Base-by-base conservation (phyloP, 2,888 invertebrate species). In the Parnassius orleans region DNA sequence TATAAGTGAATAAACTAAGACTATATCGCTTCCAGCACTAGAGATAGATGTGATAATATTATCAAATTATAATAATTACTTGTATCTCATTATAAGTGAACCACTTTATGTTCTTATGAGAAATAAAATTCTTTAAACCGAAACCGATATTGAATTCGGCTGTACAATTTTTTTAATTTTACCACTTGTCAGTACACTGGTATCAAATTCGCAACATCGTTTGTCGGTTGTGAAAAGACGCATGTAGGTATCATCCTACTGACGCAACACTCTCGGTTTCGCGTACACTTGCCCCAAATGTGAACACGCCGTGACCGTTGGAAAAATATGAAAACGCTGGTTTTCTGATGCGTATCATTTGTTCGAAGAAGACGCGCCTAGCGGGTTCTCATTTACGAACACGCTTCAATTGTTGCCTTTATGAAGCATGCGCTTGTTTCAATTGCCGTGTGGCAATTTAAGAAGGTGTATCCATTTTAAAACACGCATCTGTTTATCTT, bases 231-330 rank as follows among this genome's bases (percentile, higher is more conserved):
- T 83, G 79, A 76, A 82, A 83, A 77, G 72, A 71, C 79, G 74
- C 62, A 78, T 72, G 80, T 76, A n/a, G n/a, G n/a, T n/a, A 78
- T 84, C 80, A 84, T 84, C 81, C 79, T 54, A 52, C 73, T 89
- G 84, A 85, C 80, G 90, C 89, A 84, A 83, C 81, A 83, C 83
- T 87, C 87, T 87, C 84, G 84, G 89, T 90, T 90, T 90, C 88
- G 84, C 83, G 83, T 89, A 89, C 87, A 84, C 90, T 90, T 90
- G 91, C 86, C 81, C 91, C 80, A 74, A 78, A 89, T 91, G 89
- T 84, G 83, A 79, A 87, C 78, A 65, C 70, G 70, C 78, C 88
- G 87, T 90, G 88, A 90, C 80, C 14, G 79, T 77, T 83, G 84
- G 80, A 84, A 86, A 88, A 83, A 85, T 85, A 87, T 81, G 81